These are phyloP conservation scores for Telmatochromis brachygnathus DNA, from an alignment of 2,113 vertebrate species.

Conservation along the genomic window DNA sequence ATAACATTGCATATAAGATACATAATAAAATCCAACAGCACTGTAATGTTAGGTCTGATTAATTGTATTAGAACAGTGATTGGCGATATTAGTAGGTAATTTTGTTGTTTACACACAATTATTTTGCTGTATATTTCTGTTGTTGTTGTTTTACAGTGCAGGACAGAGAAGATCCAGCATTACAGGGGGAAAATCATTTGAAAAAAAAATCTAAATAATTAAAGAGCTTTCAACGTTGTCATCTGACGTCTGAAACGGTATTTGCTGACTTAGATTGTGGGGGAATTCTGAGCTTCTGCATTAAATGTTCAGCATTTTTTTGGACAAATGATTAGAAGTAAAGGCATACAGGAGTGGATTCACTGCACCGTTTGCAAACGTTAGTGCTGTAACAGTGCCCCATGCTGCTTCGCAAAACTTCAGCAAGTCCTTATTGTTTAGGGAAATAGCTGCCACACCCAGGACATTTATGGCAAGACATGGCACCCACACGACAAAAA, in stretches of 20 bases:
- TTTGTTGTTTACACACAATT: background rate
- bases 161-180: background rate
- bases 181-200: background rate
- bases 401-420: background rate
- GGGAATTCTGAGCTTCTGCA: background rate
- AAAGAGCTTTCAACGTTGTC: background rate
- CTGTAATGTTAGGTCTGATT: background rate
- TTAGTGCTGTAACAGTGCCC: background rate
- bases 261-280: background rate
- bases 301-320: background rate
- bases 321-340: background rate
- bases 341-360: slow-evolving; percentile 20
- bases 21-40: background rate
- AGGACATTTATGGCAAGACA: background rate
- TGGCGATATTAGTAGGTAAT: fast-evolving
- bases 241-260: fast-evolving
- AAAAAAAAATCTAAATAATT: background rate
- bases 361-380: background rate
- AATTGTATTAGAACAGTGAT: background rate
- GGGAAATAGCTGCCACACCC: background rate
- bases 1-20: background rate
- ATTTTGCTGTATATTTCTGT: background rate
- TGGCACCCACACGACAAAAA: background rate
- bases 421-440: background rate
- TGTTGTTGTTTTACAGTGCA: background rate